Evolutionary conservation across 64 coral and sea anemone genomes (phyloP).

Genomic region (Catalaphyllia jardinei): DNA sequence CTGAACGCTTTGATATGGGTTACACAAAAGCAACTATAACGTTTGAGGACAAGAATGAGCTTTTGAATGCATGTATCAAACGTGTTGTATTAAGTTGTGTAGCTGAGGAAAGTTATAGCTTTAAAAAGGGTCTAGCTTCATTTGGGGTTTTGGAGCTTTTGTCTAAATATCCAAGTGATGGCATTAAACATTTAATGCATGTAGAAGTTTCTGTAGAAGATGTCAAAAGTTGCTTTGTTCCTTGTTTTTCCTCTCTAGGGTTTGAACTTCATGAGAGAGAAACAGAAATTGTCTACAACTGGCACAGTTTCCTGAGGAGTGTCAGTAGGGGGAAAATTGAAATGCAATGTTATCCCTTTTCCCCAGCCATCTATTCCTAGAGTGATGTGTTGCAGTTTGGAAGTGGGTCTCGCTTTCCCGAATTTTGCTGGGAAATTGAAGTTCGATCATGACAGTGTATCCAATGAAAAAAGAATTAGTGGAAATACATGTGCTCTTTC

Average conservation of each 20-base stretch:
- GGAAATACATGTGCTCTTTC: constrained; percentile 63
- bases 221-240: constrained; percentile 46
- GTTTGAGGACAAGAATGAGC: constrained; percentile 55
- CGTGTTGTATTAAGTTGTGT: constrained; percentile 60
- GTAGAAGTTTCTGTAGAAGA: constrained; percentile 28
- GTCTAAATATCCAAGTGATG: constrained; percentile 34
- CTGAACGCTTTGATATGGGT: constrained; percentile 65
- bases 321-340: constrained; percentile 26
- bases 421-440: constrained; percentile 49
- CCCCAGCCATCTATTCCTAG: neutral
- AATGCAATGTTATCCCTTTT: constrained; percentile 41
- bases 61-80: constrained; percentile 40
- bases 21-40: constrained; percentile 50
- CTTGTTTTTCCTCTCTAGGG: constrained; percentile 11
- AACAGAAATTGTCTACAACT: constrained; percentile 69
- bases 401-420: constrained; percentile 48
- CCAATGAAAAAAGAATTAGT: constrained; percentile 30
- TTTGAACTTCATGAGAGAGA: constrained; percentile 54
- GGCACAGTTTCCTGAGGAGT: constrained; percentile 24
- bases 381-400: constrained; percentile 71
- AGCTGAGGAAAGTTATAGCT: constrained; percentile 51
- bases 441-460: constrained; percentile 46
- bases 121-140: constrained; percentile 37
- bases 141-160: constrained; percentile 62
- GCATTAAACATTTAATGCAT: constrained; percentile 32